Evolutionary conservation across 2,888 invertebrate genomes (phyloP).

Genomic region (Torymus tubicola): DNA sequence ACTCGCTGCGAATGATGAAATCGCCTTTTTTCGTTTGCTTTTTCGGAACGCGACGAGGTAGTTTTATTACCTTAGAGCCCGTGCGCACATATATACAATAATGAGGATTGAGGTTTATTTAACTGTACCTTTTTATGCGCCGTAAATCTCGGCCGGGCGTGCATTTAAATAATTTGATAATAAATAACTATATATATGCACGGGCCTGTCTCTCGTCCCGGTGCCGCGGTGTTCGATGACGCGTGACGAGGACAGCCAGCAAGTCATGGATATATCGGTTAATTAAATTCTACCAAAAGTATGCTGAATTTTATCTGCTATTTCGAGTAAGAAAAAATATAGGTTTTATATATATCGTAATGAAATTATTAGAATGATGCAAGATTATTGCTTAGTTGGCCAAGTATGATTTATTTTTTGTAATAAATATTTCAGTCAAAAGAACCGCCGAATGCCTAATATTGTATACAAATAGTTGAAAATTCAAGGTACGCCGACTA

Average conservation of each 20-base stretch:
- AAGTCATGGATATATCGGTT: neutral
- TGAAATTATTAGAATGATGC: too few relatives aligned
- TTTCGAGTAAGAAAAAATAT: too few relatives aligned
- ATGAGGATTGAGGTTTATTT: constrained; percentile 56
- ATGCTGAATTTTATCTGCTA: neutral
- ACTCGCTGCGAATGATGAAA: constrained; percentile 40
- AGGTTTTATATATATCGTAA: too few relatives aligned
- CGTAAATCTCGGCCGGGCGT: constrained; percentile 50
- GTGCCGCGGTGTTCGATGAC: constrained; percentile 3
- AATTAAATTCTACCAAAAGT: neutral
- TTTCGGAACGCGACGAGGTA: constrained; percentile 34
- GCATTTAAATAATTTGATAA: constrained; percentile 51
- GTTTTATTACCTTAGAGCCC: constrained; percentile 36
- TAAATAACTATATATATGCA: constrained; percentile 31
- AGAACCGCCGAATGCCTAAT: too few relatives aligned
- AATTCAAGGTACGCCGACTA: too few relatives aligned
- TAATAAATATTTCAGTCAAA: too few relatives aligned
- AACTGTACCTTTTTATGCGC: constrained; percentile 53
- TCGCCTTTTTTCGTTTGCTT: constrained; percentile 36
- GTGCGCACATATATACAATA: constrained; percentile 18
- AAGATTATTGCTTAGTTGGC: too few relatives aligned
- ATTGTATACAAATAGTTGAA: too few relatives aligned
- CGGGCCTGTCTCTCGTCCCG: neutral
- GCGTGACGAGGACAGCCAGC: constrained; percentile 14
- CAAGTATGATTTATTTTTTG: too few relatives aligned